Conservation (phyloP, 2,797 vertebrate genomes). For the Anguilla marmorata region DNA sequence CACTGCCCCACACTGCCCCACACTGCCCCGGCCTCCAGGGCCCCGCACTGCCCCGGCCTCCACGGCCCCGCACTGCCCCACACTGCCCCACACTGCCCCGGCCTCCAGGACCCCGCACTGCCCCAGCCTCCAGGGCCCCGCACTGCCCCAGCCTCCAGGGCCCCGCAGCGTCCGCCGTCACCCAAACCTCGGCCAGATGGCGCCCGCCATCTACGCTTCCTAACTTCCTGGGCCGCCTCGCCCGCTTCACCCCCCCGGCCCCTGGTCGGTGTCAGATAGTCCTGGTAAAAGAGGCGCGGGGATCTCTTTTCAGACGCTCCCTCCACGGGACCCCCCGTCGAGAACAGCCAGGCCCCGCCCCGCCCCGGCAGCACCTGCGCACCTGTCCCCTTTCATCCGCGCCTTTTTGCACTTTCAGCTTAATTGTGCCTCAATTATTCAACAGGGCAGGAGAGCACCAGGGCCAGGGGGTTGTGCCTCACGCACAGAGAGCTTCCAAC, state of each 20-base stretch:
- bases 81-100: conserved; percentile 38
- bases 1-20: conserved; percentile 37
- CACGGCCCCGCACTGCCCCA: conserved; percentile 44
- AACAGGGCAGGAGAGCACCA: conserved; percentile 45
- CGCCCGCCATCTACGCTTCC: conserved; percentile 45
- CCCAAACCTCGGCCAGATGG: conserved; percentile 55
- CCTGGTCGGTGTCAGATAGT: conserved; percentile 69
- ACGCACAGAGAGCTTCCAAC: background rate
- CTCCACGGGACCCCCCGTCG: conserved; percentile 65
- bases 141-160: conserved; percentile 38
- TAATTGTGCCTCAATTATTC: conserved; percentile 50
- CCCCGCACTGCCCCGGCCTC: background rate
- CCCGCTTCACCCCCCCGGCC: conserved; percentile 35
- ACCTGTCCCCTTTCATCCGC: conserved; percentile 55
- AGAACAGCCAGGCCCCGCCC: conserved; percentile 67
- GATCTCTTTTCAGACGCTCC: conserved; percentile 72
- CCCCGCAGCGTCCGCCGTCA: conserved; percentile 43
- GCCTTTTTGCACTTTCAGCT: conserved; percentile 45
- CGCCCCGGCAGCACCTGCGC: conserved; percentile 42
- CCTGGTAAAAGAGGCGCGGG: conserved; percentile 62
- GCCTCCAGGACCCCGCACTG: conserved; percentile 40
- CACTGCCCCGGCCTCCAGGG: too few species aligned
- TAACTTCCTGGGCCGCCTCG: conserved; percentile 49
- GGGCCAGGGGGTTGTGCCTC: background rate
- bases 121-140: conserved; percentile 26